Conservation (phyloP, 2,888 invertebrate species). For the Dioctria linearis region DNA sequence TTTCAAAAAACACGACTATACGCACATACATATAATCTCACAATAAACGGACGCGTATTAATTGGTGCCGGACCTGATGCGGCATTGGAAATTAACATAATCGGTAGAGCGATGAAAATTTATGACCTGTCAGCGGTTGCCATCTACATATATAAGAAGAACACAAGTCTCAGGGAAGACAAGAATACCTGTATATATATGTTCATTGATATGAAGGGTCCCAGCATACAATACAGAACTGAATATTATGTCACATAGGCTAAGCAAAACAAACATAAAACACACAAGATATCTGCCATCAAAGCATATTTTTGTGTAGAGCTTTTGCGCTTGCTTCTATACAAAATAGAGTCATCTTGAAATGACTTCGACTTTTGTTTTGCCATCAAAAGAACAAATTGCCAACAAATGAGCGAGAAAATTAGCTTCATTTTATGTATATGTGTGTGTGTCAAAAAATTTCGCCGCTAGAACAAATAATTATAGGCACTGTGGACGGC, state of each 20-base stretch:
- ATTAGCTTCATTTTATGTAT: neutral
- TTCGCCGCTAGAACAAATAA: neutral
- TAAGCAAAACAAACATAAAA: neutral
- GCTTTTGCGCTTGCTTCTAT: neutral
- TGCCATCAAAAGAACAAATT: constrained; percentile 21
- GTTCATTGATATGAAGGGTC: neutral
- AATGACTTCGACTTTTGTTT: constrained; percentile 8
- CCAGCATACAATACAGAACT: neutral
- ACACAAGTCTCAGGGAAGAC: neutral
- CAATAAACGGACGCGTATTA: neutral
- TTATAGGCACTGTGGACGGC: neutral
- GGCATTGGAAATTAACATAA: constrained; percentile 41
- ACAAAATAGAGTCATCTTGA: neutral
- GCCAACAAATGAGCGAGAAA: constrained; percentile 12
- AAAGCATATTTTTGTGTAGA: neutral
- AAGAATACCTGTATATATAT: neutral
- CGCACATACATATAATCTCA: neutral
- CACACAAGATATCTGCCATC: neutral
- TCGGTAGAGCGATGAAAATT: constrained; percentile 37
- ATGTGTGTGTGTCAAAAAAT: too few species aligned
- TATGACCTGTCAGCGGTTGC: constrained; percentile 47
- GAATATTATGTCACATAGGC: constrained; percentile 28
- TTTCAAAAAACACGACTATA: neutral
- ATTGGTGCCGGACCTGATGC: neutral
- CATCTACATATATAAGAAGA: constrained; percentile 6